Evolutionary conservation across 2,888 invertebrate genomes (phyloP).

Genomic region (Coelopa pilipes): DNA sequence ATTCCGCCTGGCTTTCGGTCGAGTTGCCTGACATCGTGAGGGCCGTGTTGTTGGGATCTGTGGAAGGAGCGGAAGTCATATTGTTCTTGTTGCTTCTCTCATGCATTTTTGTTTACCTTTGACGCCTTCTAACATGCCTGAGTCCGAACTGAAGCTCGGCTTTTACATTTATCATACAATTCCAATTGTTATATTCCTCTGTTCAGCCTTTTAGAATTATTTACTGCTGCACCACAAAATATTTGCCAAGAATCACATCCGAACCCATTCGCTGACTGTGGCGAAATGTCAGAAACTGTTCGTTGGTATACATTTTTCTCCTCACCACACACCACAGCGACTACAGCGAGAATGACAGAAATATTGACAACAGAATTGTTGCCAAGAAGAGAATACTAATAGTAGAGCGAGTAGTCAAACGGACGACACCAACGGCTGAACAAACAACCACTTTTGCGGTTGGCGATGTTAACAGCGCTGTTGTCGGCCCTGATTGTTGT

Average conservation of each 20-base stretch:
- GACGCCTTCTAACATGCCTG: slow-evolving; percentile 15
- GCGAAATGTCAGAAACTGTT: neutral
- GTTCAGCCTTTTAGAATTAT: neutral
- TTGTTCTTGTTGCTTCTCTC: neutral
- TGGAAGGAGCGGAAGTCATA: slow-evolving; percentile 6
- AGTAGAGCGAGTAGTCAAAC: slow-evolving; percentile 19
- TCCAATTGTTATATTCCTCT: neutral
- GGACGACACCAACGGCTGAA: slow-evolving; percentile 4
- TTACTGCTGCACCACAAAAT: neutral
- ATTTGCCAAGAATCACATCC: neutral
- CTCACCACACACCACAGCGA: neutral
- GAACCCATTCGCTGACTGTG: slow-evolving; percentile 7
- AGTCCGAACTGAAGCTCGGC: neutral
- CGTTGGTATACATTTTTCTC: slow-evolving; percentile 5
- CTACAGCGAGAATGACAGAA: slow-evolving; percentile 11
- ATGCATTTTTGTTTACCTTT: neutral
- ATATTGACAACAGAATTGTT: slow-evolving; percentile 22
- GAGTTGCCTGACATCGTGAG: neutral
- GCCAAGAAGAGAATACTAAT: slow-evolving; percentile 26
- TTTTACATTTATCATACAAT: slow-evolving; percentile 19
- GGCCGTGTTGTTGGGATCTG: neutral
- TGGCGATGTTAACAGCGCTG: neutral
- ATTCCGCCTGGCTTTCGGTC: slow-evolving; percentile 12
- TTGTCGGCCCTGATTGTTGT: neutral
- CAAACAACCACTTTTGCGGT: neutral